phyloP scores from a whole-genome alignment of 2,113 vertebrate species.

The Pterocles gutturalis region DNA sequence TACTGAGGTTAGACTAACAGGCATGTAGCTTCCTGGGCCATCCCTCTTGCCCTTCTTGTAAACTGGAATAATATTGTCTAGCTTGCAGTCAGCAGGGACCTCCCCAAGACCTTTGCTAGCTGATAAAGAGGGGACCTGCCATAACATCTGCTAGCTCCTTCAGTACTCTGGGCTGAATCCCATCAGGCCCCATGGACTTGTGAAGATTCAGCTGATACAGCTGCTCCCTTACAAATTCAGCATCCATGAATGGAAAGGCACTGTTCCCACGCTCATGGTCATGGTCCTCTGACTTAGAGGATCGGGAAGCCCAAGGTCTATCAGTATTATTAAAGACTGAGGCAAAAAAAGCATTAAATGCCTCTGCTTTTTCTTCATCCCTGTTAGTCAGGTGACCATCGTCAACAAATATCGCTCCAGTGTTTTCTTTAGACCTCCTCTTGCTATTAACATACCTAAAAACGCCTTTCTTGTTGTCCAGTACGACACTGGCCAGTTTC shows the following conservation, averaged over 20 bases:
- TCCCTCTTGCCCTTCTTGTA: too few relatives aligned
- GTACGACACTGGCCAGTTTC: not conserved
- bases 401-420: not conserved
- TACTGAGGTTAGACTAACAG: too few relatives aligned
- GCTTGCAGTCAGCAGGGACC: not conserved
- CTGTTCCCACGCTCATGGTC: not conserved
- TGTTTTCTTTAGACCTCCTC: not conserved
- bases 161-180: not conserved
- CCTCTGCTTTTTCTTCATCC: not conserved
- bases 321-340: not conserved
- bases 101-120: not conserved
- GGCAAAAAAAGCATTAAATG: not conserved
- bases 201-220: not conserved
- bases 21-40: too few relatives aligned
- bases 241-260: not conserved
- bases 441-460: not conserved
- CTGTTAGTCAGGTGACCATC: not conserved
- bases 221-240: not conserved
- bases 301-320: not conserved
- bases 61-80: not conserved
- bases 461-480: not conserved
- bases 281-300: not conserved
- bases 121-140: not conserved
- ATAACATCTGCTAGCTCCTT: not conserved
- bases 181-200: too few relatives aligned